Evolutionary conservation across 2,888 invertebrate genomes (phyloP).

Genomic region (Plebejus argus): DNA sequence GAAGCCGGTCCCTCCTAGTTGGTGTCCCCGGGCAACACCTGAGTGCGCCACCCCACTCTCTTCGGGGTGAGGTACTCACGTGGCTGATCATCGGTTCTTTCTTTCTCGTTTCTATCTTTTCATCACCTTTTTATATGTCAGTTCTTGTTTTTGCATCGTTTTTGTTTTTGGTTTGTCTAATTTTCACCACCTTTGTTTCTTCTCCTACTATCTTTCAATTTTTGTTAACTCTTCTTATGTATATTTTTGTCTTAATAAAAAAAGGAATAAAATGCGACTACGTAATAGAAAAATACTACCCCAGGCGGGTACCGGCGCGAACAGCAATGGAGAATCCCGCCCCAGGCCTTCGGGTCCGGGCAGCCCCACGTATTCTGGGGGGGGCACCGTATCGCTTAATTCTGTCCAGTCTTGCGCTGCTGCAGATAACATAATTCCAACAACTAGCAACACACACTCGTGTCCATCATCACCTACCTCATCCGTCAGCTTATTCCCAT

Average conservation of each 20-base stretch:
- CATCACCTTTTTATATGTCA: no score
- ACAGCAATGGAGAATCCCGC: background rate
- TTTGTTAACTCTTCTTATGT: background rate
- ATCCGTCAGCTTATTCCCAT: no score
- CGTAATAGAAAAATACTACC: background rate
- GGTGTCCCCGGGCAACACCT: no score
- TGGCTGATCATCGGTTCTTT: no score
- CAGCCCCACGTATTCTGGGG: background rate
- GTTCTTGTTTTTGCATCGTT: no score
- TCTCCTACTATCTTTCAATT: background rate
- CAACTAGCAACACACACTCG: background rate
- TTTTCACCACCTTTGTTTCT: background rate
- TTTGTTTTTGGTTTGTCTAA: no score
- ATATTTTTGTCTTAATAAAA: no score
- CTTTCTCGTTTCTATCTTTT: no score
- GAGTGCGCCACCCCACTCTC: no score
- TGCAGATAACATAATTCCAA: background rate
- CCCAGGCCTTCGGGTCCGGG: constrained; percentile 1
- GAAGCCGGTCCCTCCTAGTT: no score
- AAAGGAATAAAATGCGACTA: background rate
- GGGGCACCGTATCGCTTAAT: background rate
- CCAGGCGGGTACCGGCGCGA: background rate
- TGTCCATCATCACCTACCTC: no score
- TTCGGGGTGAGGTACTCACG: no score
- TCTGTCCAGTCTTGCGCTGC: background rate